phyloP scores from a whole-genome alignment of 2,797 vertebrate genomes.

The Schizopygopsis pylzovi region DNA sequence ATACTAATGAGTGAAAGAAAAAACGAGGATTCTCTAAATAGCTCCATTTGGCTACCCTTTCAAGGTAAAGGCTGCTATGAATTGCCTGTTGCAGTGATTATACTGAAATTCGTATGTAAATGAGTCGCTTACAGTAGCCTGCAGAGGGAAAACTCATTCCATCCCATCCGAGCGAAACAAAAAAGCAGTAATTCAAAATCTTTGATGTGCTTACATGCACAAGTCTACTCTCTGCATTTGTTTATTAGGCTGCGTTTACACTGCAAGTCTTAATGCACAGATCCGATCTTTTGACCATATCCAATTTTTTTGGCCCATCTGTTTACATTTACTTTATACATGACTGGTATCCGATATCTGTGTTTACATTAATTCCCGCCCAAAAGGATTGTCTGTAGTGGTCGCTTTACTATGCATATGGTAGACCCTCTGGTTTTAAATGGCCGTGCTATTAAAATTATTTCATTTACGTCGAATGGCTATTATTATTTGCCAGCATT shows the following conservation, averaged over 20 bases:
- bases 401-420: too few relatives aligned
- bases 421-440: too few relatives aligned
- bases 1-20: conserved; percentile 65
- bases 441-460: too few relatives aligned
- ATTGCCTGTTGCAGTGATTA: conserved; percentile 30
- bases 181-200: neutral
- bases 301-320: too few relatives aligned
- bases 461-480: too few relatives aligned
- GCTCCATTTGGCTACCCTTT: conserved; percentile 31
- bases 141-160: neutral
- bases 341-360: too few relatives aligned
- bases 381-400: too few relatives aligned
- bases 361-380: too few relatives aligned
- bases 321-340: too few relatives aligned
- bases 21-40: conserved; percentile 43
- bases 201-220: neutral
- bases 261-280: too few relatives aligned
- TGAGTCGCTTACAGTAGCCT: conserved; percentile 24
- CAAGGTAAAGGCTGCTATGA: conserved; percentile 50
- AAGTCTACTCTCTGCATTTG: neutral
- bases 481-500: too few relatives aligned
- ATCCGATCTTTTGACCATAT: too few relatives aligned
- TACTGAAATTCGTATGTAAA: conserved; percentile 33
- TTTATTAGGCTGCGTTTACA: neutral
- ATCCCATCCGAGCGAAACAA: neutral